Evolutionary conservation across 1,140 invertebrate genomes (phyloP).

Genomic region (Temnothorax nylanderi): DNA sequence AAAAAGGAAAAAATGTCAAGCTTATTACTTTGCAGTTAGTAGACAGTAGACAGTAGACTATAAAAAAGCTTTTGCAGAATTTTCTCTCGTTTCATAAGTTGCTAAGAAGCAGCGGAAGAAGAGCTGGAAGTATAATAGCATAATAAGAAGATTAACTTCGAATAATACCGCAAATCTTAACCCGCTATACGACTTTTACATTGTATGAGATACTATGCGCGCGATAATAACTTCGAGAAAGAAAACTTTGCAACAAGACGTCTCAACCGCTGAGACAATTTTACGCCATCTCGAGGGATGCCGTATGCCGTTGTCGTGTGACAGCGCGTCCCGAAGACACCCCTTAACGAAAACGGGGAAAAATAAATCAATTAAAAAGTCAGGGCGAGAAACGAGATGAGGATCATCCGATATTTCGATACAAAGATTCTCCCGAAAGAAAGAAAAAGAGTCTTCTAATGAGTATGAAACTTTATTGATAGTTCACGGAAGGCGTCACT

Average conservation of each 20-base stretch:
- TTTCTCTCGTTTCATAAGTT: constrained; percentile 25
- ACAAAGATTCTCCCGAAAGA: background rate
- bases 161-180: constrained; percentile 56
- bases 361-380: background rate
- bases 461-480: constrained; percentile 37
- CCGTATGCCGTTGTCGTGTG: background rate
- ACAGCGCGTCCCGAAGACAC: background rate
- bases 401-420: background rate
- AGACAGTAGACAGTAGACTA: background rate
- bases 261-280: constrained; percentile 27
- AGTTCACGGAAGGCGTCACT: background rate
- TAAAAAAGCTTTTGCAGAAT: constrained; percentile 41
- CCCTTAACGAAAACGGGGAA: constrained; percentile 11
- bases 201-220: constrained; percentile 33
- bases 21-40: constrained; percentile 26
- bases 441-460: constrained; percentile 13
- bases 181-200: constrained; percentile 39
- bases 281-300: background rate
- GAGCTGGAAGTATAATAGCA: constrained; percentile 46
- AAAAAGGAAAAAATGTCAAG: background rate
- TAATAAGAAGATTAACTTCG: constrained; percentile 59
- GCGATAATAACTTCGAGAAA: constrained; percentile 39
- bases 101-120: constrained; percentile 44
- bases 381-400: background rate
- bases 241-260: constrained; percentile 37